These are phyloP conservation scores for Trachelipus rathkii DNA, from an alignment of 1,140 invertebrate species.

Conservation along the genomic window DNA sequence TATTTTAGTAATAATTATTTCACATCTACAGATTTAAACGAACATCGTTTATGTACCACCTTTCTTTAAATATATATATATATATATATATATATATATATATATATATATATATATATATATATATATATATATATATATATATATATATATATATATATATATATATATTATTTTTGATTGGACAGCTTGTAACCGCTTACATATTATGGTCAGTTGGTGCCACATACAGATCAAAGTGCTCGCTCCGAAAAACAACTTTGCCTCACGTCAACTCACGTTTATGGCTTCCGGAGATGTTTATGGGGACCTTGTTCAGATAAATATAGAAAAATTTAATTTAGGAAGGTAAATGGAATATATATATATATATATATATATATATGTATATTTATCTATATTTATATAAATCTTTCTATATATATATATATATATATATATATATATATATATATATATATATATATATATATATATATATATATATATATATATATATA, in stretches of 20 bases:
- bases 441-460: neutral
- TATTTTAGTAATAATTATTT: no score
- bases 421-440: no score
- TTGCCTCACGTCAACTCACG: conserved; percentile 79
- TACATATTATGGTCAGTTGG: conserved; percentile 75
- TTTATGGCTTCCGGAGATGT: conserved; percentile 78
- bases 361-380: conserved; percentile 12
- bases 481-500: conserved; percentile 19
- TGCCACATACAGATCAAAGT: conserved; percentile 68
- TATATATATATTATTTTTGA: neutral
- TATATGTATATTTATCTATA: conserved; percentile 16
- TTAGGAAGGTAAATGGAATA: conserved; percentile 39
- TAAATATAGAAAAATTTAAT: conserved; percentile 52
- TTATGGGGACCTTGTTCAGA: conserved; percentile 78
- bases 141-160: conserved; percentile 6
- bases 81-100: conserved; percentile 18
- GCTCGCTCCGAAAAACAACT: conserved; percentile 62
- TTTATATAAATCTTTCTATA: conserved; percentile 12
- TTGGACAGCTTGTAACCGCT: conserved; percentile 71
- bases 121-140: conserved; percentile 15
- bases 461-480: neutral
- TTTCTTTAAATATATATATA: conserved; percentile 14
- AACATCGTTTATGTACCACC: no score
- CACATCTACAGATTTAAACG: no score
- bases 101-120: conserved; percentile 12